phyloP scores from a whole-genome alignment of 2,888 invertebrate species.

The Bellardia pandia region DNA sequence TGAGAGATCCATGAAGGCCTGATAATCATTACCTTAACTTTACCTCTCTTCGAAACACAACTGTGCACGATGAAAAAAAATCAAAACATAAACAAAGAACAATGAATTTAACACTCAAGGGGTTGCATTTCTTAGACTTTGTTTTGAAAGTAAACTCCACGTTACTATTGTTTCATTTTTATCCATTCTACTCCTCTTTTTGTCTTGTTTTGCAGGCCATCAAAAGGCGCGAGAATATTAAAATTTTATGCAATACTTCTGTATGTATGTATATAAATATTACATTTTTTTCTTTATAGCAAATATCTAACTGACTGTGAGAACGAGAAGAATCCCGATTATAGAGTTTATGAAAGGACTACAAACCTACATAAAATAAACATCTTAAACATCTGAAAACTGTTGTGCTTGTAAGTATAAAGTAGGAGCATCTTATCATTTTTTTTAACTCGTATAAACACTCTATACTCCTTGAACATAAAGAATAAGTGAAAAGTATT shows the following conservation, averaged over 20 bases:
- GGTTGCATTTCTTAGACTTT: slow-evolving; percentile 51
- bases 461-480: slow-evolving; percentile 1
- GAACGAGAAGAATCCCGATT: neutral
- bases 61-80: neutral
- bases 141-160: slow-evolving; percentile 36
- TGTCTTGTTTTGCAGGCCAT: slow-evolving; percentile 23
- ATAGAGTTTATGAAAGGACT: neutral
- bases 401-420: slow-evolving; percentile 6
- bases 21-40: neutral
- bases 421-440: slow-evolving; percentile 16
- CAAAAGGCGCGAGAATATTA: slow-evolving; percentile 57
- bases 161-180: neutral
- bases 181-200: neutral
- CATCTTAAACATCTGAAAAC: slow-evolving; percentile 27
- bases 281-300: slow-evolving; percentile 1
- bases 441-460: slow-evolving; percentile 1
- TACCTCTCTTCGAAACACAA: neutral
- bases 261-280: neutral
- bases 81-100: slow-evolving; percentile 39
- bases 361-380: slow-evolving; percentile 46
- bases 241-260: slow-evolving; percentile 49
- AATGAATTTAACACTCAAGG: slow-evolving; percentile 45
- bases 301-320: slow-evolving; percentile 8
- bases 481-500: slow-evolving; percentile 42
- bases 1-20: neutral